A percentile compares a stretch with the other conserved stretches of the same genome.
Conservation (phyloP, 2,113 vertebrate genomes). For the Bostrychus sinensis region DNA sequence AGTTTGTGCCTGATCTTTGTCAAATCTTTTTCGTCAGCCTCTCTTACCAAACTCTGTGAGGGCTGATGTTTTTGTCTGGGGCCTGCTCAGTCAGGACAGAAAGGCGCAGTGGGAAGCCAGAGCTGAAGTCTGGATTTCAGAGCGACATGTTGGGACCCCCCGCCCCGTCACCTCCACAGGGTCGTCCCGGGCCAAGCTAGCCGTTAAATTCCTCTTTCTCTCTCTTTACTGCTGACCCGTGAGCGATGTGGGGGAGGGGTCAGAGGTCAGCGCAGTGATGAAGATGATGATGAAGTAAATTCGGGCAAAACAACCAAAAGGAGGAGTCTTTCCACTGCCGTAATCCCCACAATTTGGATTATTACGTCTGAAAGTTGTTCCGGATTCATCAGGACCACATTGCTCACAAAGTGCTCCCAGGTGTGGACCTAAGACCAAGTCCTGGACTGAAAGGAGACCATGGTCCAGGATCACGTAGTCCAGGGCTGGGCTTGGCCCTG, state of each 20-base stretch:
- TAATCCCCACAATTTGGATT: conserved; percentile 74
- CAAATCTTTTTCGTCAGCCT: too few relatives aligned
- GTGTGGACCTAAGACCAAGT: conserved; percentile 36
- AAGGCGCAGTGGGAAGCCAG: not conserved
- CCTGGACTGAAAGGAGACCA: conserved; percentile 14
- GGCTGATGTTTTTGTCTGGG: too few relatives aligned
- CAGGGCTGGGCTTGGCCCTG: too few relatives aligned
- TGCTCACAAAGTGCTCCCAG: conserved; percentile 70
- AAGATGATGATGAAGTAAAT: conserved; percentile 18
- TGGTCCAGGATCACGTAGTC: not conserved
- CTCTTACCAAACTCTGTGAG: too few relatives aligned
- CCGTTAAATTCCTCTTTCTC: conserved; percentile 76
- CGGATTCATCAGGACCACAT: conserved; percentile 59
- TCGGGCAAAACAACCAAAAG: conserved; percentile 11
- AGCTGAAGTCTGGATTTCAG: conserved; percentile 59
- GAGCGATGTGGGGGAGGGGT: conserved; percentile 67
- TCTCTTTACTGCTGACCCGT: conserved; percentile 73
- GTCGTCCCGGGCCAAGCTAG: conserved; percentile 58
- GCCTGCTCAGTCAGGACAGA: conserved; percentile 38
- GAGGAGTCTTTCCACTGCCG: conserved; percentile 60
- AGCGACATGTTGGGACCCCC: conserved; percentile 38
- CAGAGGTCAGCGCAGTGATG: conserved; percentile 49
- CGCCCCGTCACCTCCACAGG: conserved; percentile 34
- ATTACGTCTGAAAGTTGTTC: conserved; percentile 66
- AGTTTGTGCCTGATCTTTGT: too few relatives aligned